phyloP scores from a whole-genome alignment of 2,113 vertebrate genomes.

The Salvator merianae region DNA sequence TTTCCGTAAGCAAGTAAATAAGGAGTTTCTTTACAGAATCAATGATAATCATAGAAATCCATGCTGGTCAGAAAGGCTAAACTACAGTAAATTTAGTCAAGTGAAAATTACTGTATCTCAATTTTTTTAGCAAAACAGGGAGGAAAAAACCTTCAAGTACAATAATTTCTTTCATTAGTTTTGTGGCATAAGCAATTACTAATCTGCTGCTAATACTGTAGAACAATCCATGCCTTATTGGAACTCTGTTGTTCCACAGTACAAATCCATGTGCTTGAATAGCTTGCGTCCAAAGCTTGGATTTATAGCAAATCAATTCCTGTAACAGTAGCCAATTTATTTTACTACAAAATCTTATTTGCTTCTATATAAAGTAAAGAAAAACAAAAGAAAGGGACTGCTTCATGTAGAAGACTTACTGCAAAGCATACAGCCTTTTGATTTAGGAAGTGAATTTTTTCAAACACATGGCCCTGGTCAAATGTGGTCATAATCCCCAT shows the following conservation, averaged over 20 bases:
- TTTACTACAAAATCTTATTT: conserved; percentile 38
- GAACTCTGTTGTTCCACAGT: not conserved
- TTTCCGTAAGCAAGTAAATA: conserved; percentile 20
- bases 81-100: conserved; percentile 20
- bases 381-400: conserved; percentile 14
- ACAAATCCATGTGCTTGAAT: conserved; percentile 13
- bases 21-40: conserved; percentile 15
- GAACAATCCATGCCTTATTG: conserved; percentile 14
- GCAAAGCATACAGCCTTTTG: conserved; percentile 18
- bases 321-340: conserved; percentile 35
- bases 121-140: not conserved
- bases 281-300: not conserved
- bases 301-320: conserved; percentile 14
- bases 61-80: conserved; percentile 22
- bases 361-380: conserved; percentile 24
- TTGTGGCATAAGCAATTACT: not conserved
- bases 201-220: not conserved
- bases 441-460: conserved; percentile 43
- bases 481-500: conserved; percentile 25
- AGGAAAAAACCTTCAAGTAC: conserved; percentile 9
- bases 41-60: conserved; percentile 41
- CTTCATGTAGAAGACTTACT: not conserved
- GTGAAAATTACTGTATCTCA: conserved; percentile 19
- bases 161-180: conserved; percentile 26
- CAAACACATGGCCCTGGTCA: conserved; percentile 3